These are phyloP conservation scores for Asobara japonica DNA, from an alignment of 1,140 invertebrate genomes.

Conservation along the genomic window DNA sequence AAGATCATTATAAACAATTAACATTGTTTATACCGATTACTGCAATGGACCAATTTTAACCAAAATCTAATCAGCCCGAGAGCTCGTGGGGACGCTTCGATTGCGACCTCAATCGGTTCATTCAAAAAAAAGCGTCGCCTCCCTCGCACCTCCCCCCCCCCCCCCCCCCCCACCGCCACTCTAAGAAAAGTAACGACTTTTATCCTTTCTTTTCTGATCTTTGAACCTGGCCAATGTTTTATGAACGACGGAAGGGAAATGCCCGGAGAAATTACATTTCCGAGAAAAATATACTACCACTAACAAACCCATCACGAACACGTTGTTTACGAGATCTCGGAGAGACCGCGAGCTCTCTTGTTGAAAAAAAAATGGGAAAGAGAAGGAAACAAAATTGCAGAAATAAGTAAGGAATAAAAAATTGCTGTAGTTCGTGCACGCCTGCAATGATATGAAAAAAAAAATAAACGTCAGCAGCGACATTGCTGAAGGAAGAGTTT, in stretches of 20 bases:
- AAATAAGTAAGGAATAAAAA: constrained; percentile 40
- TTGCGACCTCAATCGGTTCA: too few relatives aligned
- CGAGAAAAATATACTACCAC: constrained; percentile 12
- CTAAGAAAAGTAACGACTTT: not conserved
- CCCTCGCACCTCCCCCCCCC: too few relatives aligned
- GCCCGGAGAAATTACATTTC: constrained; percentile 11
- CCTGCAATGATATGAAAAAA: constrained; percentile 46
- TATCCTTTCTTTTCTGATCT: not conserved
- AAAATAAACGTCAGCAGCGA: not conserved
- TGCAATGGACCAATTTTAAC: too few relatives aligned
- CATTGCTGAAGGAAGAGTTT: not conserved
- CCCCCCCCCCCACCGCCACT: not conserved
- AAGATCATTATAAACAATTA: too few relatives aligned
- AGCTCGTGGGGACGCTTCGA: too few relatives aligned
- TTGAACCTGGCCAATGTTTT: constrained; percentile 7
- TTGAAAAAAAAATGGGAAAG: not conserved
- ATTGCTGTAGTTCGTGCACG: constrained; percentile 55
- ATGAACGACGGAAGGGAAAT: constrained; percentile 11
- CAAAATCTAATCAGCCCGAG: too few relatives aligned
- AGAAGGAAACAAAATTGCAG: not conserved
- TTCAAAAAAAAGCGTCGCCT: too few relatives aligned
- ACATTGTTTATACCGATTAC: too few relatives aligned
- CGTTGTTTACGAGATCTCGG: constrained; percentile 15
- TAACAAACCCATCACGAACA: constrained; percentile 11
- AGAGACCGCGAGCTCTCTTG: not conserved